A percentile compares a stretch with the other conserved stretches of the same genome.
Conservation (phyloP, 1,140 invertebrate genomes). For the Notospermus geniculatus region DNA sequence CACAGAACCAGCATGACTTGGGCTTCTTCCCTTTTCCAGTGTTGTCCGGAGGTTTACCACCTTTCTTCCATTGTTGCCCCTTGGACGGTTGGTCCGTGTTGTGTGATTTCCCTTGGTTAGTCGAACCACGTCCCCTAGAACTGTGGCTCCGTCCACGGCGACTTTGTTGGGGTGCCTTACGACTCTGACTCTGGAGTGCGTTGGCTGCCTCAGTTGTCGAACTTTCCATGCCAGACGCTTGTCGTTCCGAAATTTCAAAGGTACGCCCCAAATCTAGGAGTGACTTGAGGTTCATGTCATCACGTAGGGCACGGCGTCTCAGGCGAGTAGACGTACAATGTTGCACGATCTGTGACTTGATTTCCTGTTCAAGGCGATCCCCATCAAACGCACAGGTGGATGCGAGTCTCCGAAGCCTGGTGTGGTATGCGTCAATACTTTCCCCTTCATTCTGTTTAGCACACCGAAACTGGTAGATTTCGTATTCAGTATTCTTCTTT, state of each 20-base stretch:
- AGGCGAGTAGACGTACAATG: conserved; percentile 7
- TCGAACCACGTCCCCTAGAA: not conserved
- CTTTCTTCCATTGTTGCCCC: no score
- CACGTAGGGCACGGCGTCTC: conserved; percentile 15
- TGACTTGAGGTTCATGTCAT: conserved; percentile 10
- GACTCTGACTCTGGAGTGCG: no score
- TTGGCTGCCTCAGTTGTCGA: no score
- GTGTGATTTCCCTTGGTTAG: no score
- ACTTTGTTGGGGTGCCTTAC: not conserved
- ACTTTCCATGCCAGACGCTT: not conserved
- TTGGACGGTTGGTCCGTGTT: not conserved
- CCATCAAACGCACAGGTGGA: conserved; percentile 20
- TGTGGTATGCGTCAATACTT: conserved; percentile 21
- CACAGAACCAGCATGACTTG: no score
- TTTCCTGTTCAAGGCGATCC: conserved; percentile 9
- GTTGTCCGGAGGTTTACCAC: no score
- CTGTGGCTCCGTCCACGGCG: not conserved
- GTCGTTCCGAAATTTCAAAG: conserved; percentile 7
- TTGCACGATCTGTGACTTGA: conserved; percentile 21
- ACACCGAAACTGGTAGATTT: conserved; percentile 14
- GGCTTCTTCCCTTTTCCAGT: no score
- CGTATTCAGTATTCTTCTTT: conserved; percentile 14
- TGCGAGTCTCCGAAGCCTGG: conserved; percentile 14
- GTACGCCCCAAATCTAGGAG: conserved; percentile 7
- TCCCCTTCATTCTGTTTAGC: conserved; percentile 11